These are phyloP conservation scores for Cyphomyrus plagiostoma DNA, from an alignment of 2,113 vertebrate genomes.

Conservation along the genomic window DNA sequence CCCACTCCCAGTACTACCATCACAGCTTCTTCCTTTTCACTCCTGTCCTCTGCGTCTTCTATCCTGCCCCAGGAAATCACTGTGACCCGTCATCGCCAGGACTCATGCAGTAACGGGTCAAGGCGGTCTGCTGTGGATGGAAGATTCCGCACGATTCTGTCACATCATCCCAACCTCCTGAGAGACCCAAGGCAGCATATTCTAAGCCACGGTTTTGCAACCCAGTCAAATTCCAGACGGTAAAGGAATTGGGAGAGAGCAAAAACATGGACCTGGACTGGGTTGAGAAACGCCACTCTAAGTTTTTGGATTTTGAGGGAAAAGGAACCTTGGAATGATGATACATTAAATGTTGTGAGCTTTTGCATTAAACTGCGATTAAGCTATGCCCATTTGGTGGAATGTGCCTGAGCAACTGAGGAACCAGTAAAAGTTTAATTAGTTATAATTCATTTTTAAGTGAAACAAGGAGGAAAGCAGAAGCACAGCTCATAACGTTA, in stretches of 20 bases:
- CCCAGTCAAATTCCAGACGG: too few relatives aligned
- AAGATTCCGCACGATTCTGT: not conserved
- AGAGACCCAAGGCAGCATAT: not conserved
- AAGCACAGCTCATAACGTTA: conserved; percentile 1
- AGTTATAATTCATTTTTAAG: not conserved
- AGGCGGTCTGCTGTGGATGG: too few relatives aligned
- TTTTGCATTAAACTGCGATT: not conserved
- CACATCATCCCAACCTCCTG: not conserved
- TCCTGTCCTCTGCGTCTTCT: not conserved
- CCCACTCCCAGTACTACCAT: not conserved
- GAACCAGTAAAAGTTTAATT: not conserved
- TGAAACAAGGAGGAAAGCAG: not conserved
- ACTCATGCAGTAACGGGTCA: not conserved
- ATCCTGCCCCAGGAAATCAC: not conserved
- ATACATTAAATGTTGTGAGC: not conserved
- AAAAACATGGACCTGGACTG: too few relatives aligned
- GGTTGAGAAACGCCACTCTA: too few relatives aligned
- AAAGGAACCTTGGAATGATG: not conserved
- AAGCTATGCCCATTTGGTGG: not conserved
- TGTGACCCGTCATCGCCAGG: not conserved
- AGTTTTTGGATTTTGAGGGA: not conserved
- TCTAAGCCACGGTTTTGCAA: not conserved
- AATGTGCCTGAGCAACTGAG: not conserved
- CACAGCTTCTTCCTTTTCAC: not conserved
- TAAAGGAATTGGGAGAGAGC: too few relatives aligned